Base-by-base conservation (phyloP, 92 coral and sea anemone genomes). In the Blastomussa wellsi region DNA sequence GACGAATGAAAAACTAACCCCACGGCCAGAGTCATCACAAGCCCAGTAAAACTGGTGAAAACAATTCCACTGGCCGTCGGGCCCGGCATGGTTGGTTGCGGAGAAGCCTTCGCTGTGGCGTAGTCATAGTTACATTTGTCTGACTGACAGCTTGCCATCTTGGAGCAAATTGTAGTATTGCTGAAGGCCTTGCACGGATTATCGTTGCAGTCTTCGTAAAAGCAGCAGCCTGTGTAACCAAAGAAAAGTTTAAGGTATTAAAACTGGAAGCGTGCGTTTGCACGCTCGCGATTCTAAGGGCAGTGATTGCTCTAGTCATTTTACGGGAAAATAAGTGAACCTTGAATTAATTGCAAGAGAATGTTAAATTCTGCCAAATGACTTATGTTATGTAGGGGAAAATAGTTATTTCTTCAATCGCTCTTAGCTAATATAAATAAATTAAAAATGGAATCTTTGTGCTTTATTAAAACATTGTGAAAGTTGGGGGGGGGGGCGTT, bases 91-190 rank as follows among this genome's bases (percentile, higher is more conserved):
- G 85, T 81, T 69, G 86, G 86, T 7, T 64, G 78, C 57, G 53
- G 86, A 70, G 67, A 71, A 29, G 59, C 73, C n/a, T 57, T 83
- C 4, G 81, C 81, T 16, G 81, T 57, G 36, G 31, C 48, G 65
- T 83, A 83, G 44, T 83, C 81, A 33, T 26, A 57, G 87, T 83
- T 83, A 20, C 87, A 83, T 47, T 73, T 73, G 74, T 83, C 74
- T 29, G 80, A 41, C 53, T 83, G 87, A 41, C 87, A 83, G 73
- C 87, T 83, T 62, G 87, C 87, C 87, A 74, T 74, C 87, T 74
- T 74, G 60, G 74, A 74, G 81, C 87, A 83, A 62, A 83, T 74
- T 39, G 62, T 12, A n/a, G n/a, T n/a, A 7, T 17, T 28, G 7
- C 44, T 31, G 29, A 41, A 39, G 51, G 17, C 41, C 31, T 83